Conservation (phyloP, 1,140 invertebrate species). For the Drusus annulatus region DNA sequence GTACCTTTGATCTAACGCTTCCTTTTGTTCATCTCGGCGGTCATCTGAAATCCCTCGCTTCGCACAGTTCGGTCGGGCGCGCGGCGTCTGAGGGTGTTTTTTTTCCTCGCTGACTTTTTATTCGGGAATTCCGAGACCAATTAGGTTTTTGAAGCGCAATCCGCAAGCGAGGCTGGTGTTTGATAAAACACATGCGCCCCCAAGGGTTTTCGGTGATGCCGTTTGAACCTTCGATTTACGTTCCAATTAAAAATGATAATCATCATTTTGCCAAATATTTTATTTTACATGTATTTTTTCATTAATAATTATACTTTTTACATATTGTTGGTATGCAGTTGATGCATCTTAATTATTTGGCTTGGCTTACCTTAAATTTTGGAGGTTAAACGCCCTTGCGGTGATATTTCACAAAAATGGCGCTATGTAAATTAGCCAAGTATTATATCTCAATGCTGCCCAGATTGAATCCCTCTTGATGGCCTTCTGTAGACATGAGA, state of each 20-base stretch:
- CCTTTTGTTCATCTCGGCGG: neutral
- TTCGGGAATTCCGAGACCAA: slow-evolving; percentile 50
- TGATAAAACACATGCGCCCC: slow-evolving; percentile 15
- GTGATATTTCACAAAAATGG: too few relatives aligned
- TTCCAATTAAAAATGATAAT: slow-evolving; percentile 28
- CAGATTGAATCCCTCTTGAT: too few relatives aligned
- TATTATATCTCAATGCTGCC: too few relatives aligned
- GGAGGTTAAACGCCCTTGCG: too few relatives aligned
- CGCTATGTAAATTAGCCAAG: too few relatives aligned
- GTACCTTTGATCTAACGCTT: neutral
- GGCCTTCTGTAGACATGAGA: too few relatives aligned
- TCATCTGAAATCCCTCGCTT: neutral
- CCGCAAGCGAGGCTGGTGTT: neutral
- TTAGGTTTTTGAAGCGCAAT: slow-evolving; percentile 51
- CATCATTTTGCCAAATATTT: slow-evolving; percentile 2
- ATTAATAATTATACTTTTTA: too few relatives aligned
- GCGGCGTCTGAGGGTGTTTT: slow-evolving; percentile 49
- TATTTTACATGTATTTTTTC: neutral
- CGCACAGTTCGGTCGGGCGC: neutral
- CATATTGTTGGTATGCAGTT: too few relatives aligned
- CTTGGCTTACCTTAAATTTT: too few relatives aligned
- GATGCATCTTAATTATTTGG: too few relatives aligned
- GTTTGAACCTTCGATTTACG: slow-evolving; percentile 18
- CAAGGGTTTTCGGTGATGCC: neutral
- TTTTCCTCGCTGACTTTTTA: slow-evolving; percentile 41